Evolutionary conservation across 1,140 invertebrate genomes (phyloP), one percentile per base, ranked within the genome.

Genomic region (Oedothorax gibbosus): DNA sequence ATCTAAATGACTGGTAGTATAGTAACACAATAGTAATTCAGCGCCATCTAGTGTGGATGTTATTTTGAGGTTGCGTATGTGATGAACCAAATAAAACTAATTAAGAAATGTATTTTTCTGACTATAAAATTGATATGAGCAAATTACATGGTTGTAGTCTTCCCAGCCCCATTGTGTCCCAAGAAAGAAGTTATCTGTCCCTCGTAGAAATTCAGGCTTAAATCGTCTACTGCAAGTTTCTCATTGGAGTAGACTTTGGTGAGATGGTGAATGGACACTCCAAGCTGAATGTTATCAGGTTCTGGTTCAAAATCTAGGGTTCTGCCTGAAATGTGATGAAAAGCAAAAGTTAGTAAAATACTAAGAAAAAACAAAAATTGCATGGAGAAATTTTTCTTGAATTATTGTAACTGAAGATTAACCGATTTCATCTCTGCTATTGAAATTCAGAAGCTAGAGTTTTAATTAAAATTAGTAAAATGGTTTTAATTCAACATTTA

Each of bases 151-250:
- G 93, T 93, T 49, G 92, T 93, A 0, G 92, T 93, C 89, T 93
- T 93, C 18, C 93, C 93, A 69, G 93, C 93, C 65, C 93, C 93
- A 88, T 93, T 93, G 86, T 93, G 93, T 15, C 93, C 93, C 14
- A 93, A 88, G 86, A 94, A 92, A 15, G 92, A 91, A 15, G 93
- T 93, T 50, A 93, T 93, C 86, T 93, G 92, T n/a, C 90, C 91
- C 87, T 93, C 90, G 86, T 92, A 93, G 87, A 93, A 93, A 84
- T 92, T 92, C 0, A 93, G 79, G 86, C 87, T 91, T n/a, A 93
- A 88, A 82, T 92, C 89, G 83, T 92, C 89, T 0, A 94, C 90
- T 6, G 93, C 93, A 56, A 91, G 88, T 86, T 92, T 92, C 87
- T 91, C 87, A 87, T 90, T 89, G 15, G 87, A 86, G 89, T 93